Evolutionary conservation across 2,797 vertebrate species (phyloP), one percentile per base, ranked within the genome.

Genomic region (Aldrovandia affinis): DNA sequence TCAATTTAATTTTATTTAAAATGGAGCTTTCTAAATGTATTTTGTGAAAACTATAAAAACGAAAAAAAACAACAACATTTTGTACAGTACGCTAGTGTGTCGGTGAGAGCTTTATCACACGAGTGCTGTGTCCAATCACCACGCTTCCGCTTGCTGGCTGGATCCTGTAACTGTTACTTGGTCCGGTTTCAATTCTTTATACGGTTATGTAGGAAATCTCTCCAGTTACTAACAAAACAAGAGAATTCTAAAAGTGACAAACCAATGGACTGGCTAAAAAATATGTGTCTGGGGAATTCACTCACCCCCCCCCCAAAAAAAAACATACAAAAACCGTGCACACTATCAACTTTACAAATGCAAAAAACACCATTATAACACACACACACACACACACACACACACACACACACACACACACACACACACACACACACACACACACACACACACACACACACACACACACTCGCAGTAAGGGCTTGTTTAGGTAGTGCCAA

Each of bases 1-100:
- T 95, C 94, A 93, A 95, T 95, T 95, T 94, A 94, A 96, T 95
- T 96, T 96, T 95, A 96, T 96, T 96, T 96, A 95, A 96, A 95
- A 95, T 94, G 93, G 93, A 95, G 95, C 94, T 96, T 96, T 96
- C 93, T 95, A 96, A 96, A 96, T 96, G 94, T 95, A 96, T 95
- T 96, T 96, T 96, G 95, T 96, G 95, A 95, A 94, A 96, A 95
- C 91, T 95, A 95, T 96, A 96, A 96, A 90, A 54, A 84, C n/a
- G n/a, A n/a, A n/a, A n/a, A n/a, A n/a, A n/a, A n/a, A n/a, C n/a
- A 95, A 73, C 39, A 73, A 94, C 94, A 95, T 96, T 96, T 96
- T 96, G 95, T 95, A 96, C 95, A 96, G 95, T 95, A 95, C 57
- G 25, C 15, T 44, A 93, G 93, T 95, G 94, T 95, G 94, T 93